These are phyloP conservation scores for Gopherus flavomarginatus DNA, from an alignment of 2,113 vertebrate genomes.

Conservation along the genomic window DNA sequence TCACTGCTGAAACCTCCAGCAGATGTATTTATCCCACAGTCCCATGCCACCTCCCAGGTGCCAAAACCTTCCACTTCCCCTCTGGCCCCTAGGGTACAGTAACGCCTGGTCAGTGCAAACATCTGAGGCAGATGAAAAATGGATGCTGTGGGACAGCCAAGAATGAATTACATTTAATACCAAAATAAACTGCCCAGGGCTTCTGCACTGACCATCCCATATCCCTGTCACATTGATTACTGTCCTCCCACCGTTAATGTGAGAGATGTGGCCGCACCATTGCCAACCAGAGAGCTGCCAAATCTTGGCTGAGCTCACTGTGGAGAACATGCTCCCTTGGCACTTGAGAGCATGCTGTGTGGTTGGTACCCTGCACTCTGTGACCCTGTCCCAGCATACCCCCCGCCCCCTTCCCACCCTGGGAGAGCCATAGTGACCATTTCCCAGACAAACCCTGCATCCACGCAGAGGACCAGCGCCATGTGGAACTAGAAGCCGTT, in stretches of 20 bases:
- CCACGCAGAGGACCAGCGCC: neutral
- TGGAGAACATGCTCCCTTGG: too few relatives aligned
- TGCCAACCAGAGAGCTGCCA: too few relatives aligned
- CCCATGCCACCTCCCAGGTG: fast-evolving
- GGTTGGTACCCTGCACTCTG: neutral
- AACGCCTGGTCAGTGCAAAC: neutral
- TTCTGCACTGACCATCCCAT: neutral
- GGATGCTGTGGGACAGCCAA: neutral
- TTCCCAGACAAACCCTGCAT: neutral
- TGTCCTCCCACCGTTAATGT: neutral
- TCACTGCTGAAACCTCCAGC: neutral
- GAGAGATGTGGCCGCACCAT: too few relatives aligned
- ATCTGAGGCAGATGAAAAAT: neutral
- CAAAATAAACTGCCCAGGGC: neutral
- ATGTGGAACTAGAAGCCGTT: neutral
- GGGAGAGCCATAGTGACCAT: neutral
- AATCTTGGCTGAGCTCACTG: too few relatives aligned
- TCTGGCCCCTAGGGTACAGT: neutral
- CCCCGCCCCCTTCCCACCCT: neutral
- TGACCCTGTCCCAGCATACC: neutral
- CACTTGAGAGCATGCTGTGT: too few relatives aligned
- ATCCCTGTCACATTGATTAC: neutral
- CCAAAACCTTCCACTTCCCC: neutral
- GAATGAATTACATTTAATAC: neutral
- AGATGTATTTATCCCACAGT: neutral